These are phyloP conservation scores for Malthinus flaveolus DNA, from an alignment of 2,888 invertebrate genomes.

Conservation along the genomic window DNA sequence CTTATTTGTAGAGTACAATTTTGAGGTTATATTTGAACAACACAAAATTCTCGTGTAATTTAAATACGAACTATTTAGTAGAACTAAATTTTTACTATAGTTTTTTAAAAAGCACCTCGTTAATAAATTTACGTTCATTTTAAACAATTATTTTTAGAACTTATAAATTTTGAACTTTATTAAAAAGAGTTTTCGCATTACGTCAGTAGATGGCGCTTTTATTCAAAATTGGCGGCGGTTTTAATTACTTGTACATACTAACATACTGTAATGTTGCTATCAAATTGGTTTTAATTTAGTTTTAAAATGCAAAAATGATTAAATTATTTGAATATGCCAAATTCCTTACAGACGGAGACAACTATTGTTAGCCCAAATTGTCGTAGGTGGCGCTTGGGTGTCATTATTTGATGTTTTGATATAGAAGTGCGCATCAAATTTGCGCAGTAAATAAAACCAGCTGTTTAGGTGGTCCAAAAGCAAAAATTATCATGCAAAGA, in stretches of 20 bases:
- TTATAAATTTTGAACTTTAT: not conserved
- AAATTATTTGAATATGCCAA: too few species aligned
- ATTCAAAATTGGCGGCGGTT: not conserved
- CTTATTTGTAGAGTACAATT: conserved; percentile 13
- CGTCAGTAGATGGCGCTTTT: not conserved
- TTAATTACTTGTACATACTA: not conserved
- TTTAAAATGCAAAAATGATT: too few species aligned
- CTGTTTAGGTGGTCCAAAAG: too few species aligned
- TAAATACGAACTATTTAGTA: not conserved
- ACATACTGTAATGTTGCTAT: too few species aligned
- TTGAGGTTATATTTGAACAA: conserved; percentile 21
- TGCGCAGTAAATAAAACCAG: too few species aligned
- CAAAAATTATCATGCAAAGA: too few species aligned
- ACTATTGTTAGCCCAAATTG: too few species aligned
- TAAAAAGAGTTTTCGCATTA: not conserved
- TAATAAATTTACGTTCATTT: conserved; percentile 25
- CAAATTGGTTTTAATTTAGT: too few species aligned
- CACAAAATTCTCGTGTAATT: not conserved
- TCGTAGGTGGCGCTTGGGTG: too few species aligned
- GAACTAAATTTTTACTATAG: conserved; percentile 9
- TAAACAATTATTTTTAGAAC: conserved; percentile 1
- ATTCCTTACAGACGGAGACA: too few species aligned
- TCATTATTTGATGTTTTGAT: too few species aligned
- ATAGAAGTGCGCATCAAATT: too few species aligned
- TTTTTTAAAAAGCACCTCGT: conserved; percentile 17